Conservation (phyloP, 2,888 invertebrate species). For the Lordiphosa andalusiaca region DNA sequence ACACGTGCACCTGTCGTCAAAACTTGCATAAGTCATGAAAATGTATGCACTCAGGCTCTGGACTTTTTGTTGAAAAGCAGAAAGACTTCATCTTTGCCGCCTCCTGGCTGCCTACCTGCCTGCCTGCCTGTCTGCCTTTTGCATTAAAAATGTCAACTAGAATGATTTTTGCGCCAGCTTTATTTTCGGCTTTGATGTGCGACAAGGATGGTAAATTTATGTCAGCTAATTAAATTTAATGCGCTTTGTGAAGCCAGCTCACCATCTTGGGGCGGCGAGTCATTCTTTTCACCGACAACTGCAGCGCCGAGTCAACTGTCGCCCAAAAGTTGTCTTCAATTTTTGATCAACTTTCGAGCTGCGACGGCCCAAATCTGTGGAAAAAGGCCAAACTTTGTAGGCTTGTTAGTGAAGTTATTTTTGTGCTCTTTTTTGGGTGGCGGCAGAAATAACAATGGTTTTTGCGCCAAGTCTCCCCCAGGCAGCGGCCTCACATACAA, state of each 20-base stretch:
- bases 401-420: constrained; percentile 39
- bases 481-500: constrained; percentile 20
- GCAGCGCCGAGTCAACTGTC: constrained; percentile 1
- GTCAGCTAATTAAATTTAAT: constrained; percentile 68
- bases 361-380: constrained; percentile 14
- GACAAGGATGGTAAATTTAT: constrained; percentile 41
- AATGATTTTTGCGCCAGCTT: constrained; percentile 43
- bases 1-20: constrained; percentile 66
- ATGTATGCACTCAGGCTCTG: constrained; percentile 44
- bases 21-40: constrained; percentile 70
- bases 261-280: constrained; percentile 9
- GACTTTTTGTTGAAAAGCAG: constrained; percentile 16
- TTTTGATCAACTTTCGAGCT: constrained; percentile 43
- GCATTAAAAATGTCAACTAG: constrained; percentile 63
- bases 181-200: constrained; percentile 2
- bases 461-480: constrained; percentile 3
- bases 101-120: background rate
- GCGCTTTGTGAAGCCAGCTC: constrained; percentile 23
- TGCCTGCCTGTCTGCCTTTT: constrained; percentile 1
- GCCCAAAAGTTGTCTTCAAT: constrained; percentile 43
- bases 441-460: constrained; percentile 9
- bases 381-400: constrained; percentile 33
- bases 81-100: constrained; percentile 9
- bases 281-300: constrained; percentile 17
- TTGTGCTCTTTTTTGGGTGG: constrained; percentile 21